Conservation (phyloP, 2,113 vertebrate genomes). For the Turdus rufiventris region DNA sequence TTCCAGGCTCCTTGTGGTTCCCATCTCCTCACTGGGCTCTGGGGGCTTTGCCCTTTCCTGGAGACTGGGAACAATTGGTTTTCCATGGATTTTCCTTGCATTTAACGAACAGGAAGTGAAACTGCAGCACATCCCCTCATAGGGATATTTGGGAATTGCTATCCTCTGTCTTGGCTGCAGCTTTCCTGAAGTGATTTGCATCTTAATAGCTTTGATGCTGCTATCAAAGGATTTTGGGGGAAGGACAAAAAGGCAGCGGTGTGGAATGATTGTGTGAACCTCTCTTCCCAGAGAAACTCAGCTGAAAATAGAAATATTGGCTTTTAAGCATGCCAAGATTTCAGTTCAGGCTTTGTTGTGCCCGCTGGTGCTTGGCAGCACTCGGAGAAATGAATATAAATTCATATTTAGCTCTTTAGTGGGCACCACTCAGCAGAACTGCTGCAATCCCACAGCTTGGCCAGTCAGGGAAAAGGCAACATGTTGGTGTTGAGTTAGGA, state of each 20-base stretch:
- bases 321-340: background rate
- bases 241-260: background rate
- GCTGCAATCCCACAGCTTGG: background rate
- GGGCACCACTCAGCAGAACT: background rate
- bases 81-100: fast-evolving
- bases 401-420: background rate
- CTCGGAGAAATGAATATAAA: background rate
- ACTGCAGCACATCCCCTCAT: fast-evolving
- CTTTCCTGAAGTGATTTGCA: background rate
- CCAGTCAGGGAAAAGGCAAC: background rate
- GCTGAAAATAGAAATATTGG: background rate
- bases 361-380: background rate
- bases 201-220: background rate
- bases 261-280: background rate
- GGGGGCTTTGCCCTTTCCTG: background rate
- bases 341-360: background rate
- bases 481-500: background rate
- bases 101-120: background rate
- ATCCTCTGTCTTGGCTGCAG: background rate
- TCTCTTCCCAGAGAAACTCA: background rate
- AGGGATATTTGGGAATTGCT: background rate
- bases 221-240: background rate
- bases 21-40: background rate
- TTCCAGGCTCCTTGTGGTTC: fast-evolving
- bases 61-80: fast-evolving